Evolutionary conservation across 2,888 invertebrate genomes (phyloP).

Genomic region (Mythimna albipuncta): DNA sequence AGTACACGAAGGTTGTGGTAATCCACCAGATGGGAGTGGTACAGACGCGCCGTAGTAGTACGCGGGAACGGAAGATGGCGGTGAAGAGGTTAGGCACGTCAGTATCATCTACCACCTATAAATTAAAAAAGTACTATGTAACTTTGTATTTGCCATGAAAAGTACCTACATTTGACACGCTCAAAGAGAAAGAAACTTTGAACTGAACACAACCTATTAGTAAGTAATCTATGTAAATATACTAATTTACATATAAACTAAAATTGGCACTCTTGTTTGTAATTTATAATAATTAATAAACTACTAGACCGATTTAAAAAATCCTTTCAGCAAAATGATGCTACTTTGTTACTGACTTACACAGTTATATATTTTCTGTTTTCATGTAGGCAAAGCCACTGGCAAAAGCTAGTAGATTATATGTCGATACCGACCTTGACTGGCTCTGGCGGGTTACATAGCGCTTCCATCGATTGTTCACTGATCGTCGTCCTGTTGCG

Average conservation of each 20-base stretch:
- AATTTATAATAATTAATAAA: no score
- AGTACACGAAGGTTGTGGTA: conserved; percentile 94
- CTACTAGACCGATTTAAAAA: no score
- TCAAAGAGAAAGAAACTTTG: not conserved
- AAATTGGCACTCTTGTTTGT: no score
- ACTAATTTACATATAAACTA: no score
- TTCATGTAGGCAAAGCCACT: no score
- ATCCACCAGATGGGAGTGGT: conserved; percentile 95
- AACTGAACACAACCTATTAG: no score
- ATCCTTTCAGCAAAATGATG: no score
- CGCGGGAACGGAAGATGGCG: conserved; percentile 85
- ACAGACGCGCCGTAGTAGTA: conserved; percentile 90
- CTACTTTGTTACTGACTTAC: no score
- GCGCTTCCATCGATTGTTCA: conserved; percentile 85
- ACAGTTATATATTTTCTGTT: no score
- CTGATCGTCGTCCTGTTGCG: conserved; percentile 91
- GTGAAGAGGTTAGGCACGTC: conserved; percentile 67
- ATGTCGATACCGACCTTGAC: conserved; percentile 25
- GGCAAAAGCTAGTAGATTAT: no score
- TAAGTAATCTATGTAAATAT: no score
- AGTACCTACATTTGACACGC: no score
- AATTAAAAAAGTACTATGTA: not conserved
- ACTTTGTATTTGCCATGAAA: not conserved
- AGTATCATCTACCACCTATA: conserved; percentile 43
- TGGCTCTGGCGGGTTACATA: conserved; percentile 81